These are phyloP conservation scores for Calidris pygmaea DNA, from an alignment of 2,113 vertebrate genomes.

Conservation along the genomic window DNA sequence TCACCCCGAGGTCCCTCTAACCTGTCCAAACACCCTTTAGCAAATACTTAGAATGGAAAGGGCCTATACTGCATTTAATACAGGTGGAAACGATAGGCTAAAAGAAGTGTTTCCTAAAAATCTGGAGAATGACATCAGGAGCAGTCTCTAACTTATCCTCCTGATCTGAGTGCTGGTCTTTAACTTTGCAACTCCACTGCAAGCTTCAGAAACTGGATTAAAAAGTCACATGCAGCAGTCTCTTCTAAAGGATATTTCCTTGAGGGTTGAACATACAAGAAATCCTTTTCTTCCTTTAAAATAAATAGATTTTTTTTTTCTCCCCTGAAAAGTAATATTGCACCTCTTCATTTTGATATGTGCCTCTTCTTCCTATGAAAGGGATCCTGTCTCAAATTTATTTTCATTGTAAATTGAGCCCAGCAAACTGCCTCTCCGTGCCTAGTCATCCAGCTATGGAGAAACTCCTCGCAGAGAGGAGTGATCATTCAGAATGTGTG, in stretches of 20 bases:
- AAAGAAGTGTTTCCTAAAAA: not conserved
- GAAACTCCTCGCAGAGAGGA: constrained; percentile 29
- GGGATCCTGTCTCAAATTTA: constrained; percentile 51
- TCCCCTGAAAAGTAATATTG: not conserved
- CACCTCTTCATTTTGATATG: not conserved
- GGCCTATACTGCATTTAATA: not conserved
- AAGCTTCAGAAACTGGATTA: not conserved
- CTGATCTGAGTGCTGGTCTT: not conserved
- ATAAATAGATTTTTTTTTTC: constrained; percentile 6
- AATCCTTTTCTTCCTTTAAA: not conserved
- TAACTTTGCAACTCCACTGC: not conserved
- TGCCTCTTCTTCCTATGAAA: constrained; percentile 45
- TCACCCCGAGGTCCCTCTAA: not conserved
- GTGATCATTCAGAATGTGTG: constrained; percentile 20
- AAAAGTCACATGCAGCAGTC: not conserved
- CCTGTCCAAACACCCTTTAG: not conserved
- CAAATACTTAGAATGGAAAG: not conserved
- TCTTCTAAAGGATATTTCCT: not conserved
- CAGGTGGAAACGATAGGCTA: not conserved
- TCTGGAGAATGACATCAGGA: not conserved
- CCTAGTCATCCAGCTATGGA: constrained; percentile 32
- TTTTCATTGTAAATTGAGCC: constrained; percentile 63
- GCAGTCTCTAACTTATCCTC: not conserved
- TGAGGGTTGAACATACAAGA: not conserved
- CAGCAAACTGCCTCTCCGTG: constrained; percentile 45